Evolutionary conservation across 2,888 invertebrate genomes (phyloP).

Genomic region (Argyresthia goedartella): DNA sequence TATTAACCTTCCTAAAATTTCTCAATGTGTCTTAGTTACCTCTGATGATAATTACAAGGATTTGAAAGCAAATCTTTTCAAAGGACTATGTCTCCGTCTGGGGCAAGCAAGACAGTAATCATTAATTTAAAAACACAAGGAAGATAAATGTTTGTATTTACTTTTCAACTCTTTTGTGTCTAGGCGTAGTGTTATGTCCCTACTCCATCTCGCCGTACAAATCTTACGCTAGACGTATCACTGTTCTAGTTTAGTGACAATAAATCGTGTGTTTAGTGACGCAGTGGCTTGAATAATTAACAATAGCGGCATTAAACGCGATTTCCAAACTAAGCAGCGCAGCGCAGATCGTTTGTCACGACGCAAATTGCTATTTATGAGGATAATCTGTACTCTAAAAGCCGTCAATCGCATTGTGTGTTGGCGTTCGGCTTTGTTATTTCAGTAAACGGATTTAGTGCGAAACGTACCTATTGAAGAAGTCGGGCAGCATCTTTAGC

Average conservation of each 20-base stretch:
- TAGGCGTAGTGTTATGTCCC: not conserved
- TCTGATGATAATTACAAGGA: slow-evolving; percentile 4
- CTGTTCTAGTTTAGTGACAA: slow-evolving; percentile 58
- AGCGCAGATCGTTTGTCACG: slow-evolving; percentile 58
- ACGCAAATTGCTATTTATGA: slow-evolving; percentile 64
- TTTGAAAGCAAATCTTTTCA: slow-evolving; percentile 35
- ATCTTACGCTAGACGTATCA: slow-evolving; percentile 54
- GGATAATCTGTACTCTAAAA: slow-evolving; percentile 49
- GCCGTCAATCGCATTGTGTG: slow-evolving; percentile 30
- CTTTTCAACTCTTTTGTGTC: slow-evolving; percentile 27
- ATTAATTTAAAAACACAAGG: slow-evolving; percentile 22
- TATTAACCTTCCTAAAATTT: not conserved
- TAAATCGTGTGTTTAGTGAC: slow-evolving; percentile 67
- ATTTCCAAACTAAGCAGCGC: slow-evolving; percentile 62
- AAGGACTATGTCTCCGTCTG: not conserved
- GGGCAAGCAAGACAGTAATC: slow-evolving; percentile 9
- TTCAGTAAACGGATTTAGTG: slow-evolving; percentile 7
- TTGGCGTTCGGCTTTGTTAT: slow-evolving; percentile 13
- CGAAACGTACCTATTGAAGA: not conserved
- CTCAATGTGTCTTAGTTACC: not conserved
- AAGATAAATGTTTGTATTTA: slow-evolving; percentile 36
- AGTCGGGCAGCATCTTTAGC: not conserved
- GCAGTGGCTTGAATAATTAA: slow-evolving; percentile 65
- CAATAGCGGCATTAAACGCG: slow-evolving; percentile 63
- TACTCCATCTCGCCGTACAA: slow-evolving; percentile 23